These are phyloP conservation scores for Teinopalpus imperialis DNA, from an alignment of 2,888 invertebrate genomes.

Conservation along the genomic window DNA sequence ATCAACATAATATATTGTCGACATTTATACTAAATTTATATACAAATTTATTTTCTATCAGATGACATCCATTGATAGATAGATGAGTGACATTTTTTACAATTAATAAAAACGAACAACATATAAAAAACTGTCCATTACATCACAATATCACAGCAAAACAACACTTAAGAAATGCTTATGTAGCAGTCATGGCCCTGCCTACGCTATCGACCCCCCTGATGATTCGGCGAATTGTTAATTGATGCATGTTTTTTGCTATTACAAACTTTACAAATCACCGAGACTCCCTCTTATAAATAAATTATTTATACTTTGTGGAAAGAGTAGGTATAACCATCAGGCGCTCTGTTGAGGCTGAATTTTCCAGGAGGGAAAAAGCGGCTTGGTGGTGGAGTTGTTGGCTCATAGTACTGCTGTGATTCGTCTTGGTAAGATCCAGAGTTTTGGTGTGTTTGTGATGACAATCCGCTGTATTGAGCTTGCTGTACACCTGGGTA, in stretches of 20 bases:
- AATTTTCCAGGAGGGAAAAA: constrained; percentile 94
- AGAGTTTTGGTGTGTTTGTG: too few relatives aligned
- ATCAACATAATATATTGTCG: constrained; percentile 26
- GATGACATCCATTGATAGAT: constrained; percentile 49
- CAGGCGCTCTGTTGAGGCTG: constrained; percentile 92
- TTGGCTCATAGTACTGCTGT: constrained; percentile 79
- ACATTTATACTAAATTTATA: constrained; percentile 61
- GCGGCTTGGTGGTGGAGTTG: constrained; percentile 87
- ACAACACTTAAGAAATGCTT: constrained; percentile 78
- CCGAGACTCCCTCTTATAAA: constrained; percentile 54
- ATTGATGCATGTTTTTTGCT: constrained; percentile 69
- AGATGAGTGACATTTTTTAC: constrained; percentile 47
- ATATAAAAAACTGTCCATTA: constrained; percentile 68
- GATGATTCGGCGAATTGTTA: constrained; percentile 72
- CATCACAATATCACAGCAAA: constrained; percentile 79
- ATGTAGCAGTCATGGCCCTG: constrained; percentile 53
- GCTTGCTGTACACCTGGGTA: constrained; percentile 75
- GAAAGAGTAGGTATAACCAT: constrained; percentile 93
- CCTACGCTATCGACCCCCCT: constrained; percentile 50
- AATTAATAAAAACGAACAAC: constrained; percentile 59
- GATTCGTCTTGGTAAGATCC: constrained; percentile 44
- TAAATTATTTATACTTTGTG: constrained; percentile 81
- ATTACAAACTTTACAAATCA: constrained; percentile 60
- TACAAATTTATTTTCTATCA: constrained; percentile 64
- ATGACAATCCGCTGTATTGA: constrained; percentile 71